Evolutionary conservation across 1,140 invertebrate species (phyloP).

Genomic region (Zaprionus ornatus): DNA sequence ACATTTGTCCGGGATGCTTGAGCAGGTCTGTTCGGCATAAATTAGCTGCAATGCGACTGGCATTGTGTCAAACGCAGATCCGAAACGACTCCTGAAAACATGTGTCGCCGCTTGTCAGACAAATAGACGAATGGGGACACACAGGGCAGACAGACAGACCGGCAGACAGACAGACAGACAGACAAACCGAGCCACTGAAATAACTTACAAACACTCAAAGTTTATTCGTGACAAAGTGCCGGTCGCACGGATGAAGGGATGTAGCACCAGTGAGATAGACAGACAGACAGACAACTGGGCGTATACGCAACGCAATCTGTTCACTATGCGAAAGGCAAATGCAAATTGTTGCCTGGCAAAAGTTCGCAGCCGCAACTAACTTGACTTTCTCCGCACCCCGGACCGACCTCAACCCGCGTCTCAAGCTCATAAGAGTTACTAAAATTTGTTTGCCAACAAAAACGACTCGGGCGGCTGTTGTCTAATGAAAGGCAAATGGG

Average conservation of each 20-base stretch:
- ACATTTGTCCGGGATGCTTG: conserved; percentile 23
- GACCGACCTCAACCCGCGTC: neutral
- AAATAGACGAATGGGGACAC: conserved; percentile 36
- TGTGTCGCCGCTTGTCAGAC: conserved; percentile 49
- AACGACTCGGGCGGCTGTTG: conserved; percentile 42
- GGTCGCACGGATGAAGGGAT: conserved; percentile 12
- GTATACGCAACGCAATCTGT: conserved; percentile 50
- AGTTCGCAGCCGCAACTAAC: conserved; percentile 67
- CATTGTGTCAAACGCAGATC: conserved; percentile 58
- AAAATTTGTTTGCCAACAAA: conserved; percentile 76
- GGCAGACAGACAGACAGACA: conserved; percentile 29
- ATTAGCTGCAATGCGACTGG: conserved; percentile 55
- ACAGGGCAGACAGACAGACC: conserved; percentile 21
- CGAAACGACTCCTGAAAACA: conserved; percentile 40
- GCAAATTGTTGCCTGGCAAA: conserved; percentile 65
- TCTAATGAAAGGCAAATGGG: conserved; percentile 56
- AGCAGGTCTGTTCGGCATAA: conserved; percentile 57
- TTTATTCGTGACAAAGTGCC: conserved; percentile 50
- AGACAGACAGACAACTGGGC: conserved; percentile 35
- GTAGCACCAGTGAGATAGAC: neutral
- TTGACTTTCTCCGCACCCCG: conserved; percentile 19
- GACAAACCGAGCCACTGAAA: conserved; percentile 57
- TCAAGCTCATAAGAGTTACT: conserved; percentile 41
- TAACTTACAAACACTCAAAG: conserved; percentile 64
- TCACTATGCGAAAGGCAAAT: conserved; percentile 48